Evolutionary conservation across 2,888 invertebrate genomes (phyloP), one percentile per base, ranked within the genome.

Genomic region (Psococerastis gibbosa): DNA sequence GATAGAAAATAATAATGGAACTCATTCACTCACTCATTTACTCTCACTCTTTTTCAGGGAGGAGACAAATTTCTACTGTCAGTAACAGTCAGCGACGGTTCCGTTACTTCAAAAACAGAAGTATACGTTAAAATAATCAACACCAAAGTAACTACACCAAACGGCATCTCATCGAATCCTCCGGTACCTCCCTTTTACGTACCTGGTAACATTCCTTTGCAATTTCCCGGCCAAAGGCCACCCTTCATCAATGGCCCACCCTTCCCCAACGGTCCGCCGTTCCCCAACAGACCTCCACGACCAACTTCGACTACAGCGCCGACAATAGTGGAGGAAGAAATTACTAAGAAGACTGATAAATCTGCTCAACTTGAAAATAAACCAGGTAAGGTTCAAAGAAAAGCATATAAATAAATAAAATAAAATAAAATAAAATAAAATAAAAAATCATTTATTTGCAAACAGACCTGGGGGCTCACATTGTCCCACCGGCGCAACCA

Each of bases 31-130:
- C n/a, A n/a, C n/a, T n/a, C n/a, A n/a, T n/a, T n/a, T n/a, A n/a
- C n/a, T n/a, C n/a, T n/a, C n/a, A n/a, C n/a, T n/a, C n/a, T 49
- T 54, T 63, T 64, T 46, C 57, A 79, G 78, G 75, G 66, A 45
- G 78, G 76, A 5, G 65, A 75, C 55, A 68, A 71, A 52, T 68
- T 78, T 53, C 70, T 70, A 50, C 62, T 80, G 15, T 78, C 74
- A 60, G 73, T 80, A 43, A 77, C 74, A 2, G 75, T 72, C 13
- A 68, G 66, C 16, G 76, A 78, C 57, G 78, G 78, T 3, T 64
- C 68, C 47, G 61, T 75, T 38, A 66, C 67, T 4, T 69, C 75
- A 2, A 78, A 78, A 59, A 70, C 66, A 41, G 77, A 77, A 60
- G 74, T 78, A n/a, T 71, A 65, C 56, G 75, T 73, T 9, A 69